Evolutionary conservation across 2,113 vertebrate genomes (phyloP).

Genomic region (Synchiropus splendidus): DNA sequence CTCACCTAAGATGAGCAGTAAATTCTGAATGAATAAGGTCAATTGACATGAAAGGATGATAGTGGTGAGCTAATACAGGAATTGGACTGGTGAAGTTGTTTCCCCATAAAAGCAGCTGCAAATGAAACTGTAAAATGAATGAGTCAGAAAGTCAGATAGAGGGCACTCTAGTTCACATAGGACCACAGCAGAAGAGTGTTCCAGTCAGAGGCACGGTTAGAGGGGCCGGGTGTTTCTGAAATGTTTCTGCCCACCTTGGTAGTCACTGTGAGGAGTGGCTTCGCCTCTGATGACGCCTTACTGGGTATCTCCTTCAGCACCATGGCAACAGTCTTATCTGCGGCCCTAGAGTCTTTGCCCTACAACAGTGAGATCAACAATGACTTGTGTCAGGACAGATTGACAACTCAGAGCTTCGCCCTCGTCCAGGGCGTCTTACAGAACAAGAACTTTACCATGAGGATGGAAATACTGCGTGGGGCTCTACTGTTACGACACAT

Average conservation of each 20-base stretch:
- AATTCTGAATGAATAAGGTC: too few species aligned
- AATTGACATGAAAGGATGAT: too few species aligned
- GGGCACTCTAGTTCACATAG: constrained; percentile 43
- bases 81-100: too few species aligned
- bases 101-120: constrained; percentile 64
- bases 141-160: constrained; percentile 39
- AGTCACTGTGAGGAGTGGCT: constrained; percentile 97
- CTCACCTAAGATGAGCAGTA: too few species aligned
- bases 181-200: constrained; percentile 41
- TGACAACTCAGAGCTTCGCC: constrained; percentile 50
- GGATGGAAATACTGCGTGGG: constrained; percentile 36
- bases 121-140: constrained; percentile 30
- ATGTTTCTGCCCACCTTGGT: constrained; percentile 97
- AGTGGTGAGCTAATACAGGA: too few species aligned
- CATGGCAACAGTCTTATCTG: constrained; percentile 99
- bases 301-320: constrained; percentile 99
- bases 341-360: constrained; percentile 99
- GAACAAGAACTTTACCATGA: constrained; percentile 43
- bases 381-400: constrained; percentile 85
- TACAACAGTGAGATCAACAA: constrained; percentile 99
- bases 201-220: constrained; percentile 28
- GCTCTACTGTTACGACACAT: constrained; percentile 41
- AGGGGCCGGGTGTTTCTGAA: constrained; percentile 67
- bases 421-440: constrained; percentile 49
- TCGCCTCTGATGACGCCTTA: constrained; percentile 98